Evolutionary conservation across 1,140 invertebrate species (phyloP).

Genomic region (Mactra quadrangularis): DNA sequence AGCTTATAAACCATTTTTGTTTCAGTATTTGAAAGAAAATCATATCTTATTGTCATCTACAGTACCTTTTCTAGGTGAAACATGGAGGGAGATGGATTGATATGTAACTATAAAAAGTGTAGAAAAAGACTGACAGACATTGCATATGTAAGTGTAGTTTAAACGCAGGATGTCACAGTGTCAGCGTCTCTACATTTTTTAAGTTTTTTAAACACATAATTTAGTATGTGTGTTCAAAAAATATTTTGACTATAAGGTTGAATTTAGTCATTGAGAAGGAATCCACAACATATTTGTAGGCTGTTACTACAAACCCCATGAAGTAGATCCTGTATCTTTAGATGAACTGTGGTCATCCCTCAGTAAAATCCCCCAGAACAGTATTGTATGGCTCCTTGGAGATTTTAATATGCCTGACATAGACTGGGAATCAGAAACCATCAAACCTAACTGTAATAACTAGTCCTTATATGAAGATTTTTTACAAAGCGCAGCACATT

Average conservation of each 20-base stretch:
- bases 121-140: slow-evolving; percentile 69
- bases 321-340: background rate
- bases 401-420: slow-evolving; percentile 20
- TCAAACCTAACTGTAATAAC: background rate
- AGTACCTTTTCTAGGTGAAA: too few species aligned
- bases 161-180: too few species aligned
- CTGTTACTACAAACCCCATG: slow-evolving; percentile 5
- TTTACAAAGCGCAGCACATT: background rate
- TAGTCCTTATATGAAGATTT: slow-evolving; percentile 3
- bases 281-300: background rate
- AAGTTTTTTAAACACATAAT: too few species aligned
- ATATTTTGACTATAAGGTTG: too few species aligned
- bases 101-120: slow-evolving; percentile 76
- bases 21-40: too few species aligned
- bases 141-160: slow-evolving; percentile 75
- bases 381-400: slow-evolving; percentile 13
- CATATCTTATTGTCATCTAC: too few species aligned
- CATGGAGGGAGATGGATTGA: slow-evolving; percentile 71
- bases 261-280: too few species aligned
- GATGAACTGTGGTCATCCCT: background rate
- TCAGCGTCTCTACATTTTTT: too few species aligned
- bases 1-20: too few species aligned
- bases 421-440: background rate
- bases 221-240: too few species aligned
- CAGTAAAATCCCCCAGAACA: slow-evolving; percentile 2